Conservation (phyloP, 1,140 invertebrate species). For the Lordiphosa collinella region DNA sequence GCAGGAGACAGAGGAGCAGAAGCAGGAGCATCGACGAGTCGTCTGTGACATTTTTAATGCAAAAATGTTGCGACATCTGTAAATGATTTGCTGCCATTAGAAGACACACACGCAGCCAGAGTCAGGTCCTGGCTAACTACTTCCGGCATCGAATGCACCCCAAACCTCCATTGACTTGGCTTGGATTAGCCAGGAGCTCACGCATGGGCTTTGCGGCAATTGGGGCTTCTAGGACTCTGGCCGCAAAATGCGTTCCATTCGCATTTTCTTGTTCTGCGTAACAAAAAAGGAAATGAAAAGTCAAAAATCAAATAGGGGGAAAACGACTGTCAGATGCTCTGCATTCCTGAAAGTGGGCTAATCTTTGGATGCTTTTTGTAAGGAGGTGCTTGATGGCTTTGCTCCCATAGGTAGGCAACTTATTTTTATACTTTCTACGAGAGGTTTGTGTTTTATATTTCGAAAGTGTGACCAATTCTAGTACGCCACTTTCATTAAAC, state of each 20-base stretch:
- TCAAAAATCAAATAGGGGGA: background rate
- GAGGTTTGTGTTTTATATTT: too few relatives aligned
- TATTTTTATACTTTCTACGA: too few relatives aligned
- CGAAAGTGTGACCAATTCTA: too few relatives aligned
- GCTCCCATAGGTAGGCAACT: too few relatives aligned
- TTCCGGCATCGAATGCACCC: conserved; percentile 55
- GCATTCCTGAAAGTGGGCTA: too few relatives aligned
- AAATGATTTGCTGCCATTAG: conserved; percentile 72
- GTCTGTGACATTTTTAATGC: conserved; percentile 68
- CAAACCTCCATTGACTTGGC: too few relatives aligned
- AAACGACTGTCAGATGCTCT: background rate
- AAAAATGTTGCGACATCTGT: conserved; percentile 71
- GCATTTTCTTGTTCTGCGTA: conserved; percentile 41
- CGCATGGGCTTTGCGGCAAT: too few relatives aligned
- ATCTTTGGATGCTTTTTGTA: too few relatives aligned
- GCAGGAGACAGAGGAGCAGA: background rate
- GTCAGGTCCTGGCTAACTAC: conserved; percentile 31
- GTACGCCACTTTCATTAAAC: too few relatives aligned
- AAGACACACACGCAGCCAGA: conserved; percentile 14
- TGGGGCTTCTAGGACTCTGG: conserved; percentile 7
- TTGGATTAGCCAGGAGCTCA: too few relatives aligned
- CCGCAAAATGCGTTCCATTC: conserved; percentile 62
- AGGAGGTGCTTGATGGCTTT: too few relatives aligned
- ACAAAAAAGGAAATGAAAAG: conserved; percentile 32
- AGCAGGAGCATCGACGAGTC: background rate